Evolutionary conservation across 2,797 vertebrate species (phyloP).

Genomic region (Acipenser transmontanus): DNA sequence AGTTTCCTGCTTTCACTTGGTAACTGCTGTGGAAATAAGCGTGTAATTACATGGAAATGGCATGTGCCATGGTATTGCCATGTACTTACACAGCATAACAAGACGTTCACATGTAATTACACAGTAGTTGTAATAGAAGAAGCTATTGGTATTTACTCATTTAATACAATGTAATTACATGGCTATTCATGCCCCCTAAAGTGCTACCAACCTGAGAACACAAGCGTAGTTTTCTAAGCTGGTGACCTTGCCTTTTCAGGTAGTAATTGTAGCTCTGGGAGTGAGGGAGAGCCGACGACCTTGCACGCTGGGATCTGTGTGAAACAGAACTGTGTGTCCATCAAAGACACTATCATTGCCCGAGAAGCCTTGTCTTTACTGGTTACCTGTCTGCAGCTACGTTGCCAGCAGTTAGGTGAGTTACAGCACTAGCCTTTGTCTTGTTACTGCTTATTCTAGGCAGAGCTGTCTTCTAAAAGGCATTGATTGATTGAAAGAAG

Average conservation of each 20-base stretch:
- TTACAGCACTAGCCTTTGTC: background rate
- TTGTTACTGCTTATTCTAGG: background rate
- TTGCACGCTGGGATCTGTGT: conserved; percentile 94
- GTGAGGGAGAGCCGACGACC: conserved; percentile 84
- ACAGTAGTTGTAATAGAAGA: no score
- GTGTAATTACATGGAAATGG: no score
- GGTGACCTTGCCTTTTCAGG: conserved; percentile 51
- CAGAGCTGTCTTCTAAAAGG: background rate
- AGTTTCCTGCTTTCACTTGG: no score
- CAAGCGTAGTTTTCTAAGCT: background rate
- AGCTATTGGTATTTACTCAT: no score
- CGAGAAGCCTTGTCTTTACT: conserved; percentile 92
- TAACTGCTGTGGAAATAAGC: no score
- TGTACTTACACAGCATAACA: no score
- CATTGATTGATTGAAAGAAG: no score
- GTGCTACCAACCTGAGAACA: conserved; percentile 62
- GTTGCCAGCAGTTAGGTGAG: conserved; percentile 90
- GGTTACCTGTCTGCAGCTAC: conserved; percentile 93
- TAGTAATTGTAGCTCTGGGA: conserved; percentile 95
- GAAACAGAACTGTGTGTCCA: conserved; percentile 86
- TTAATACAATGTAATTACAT: no score
- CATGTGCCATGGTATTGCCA: conserved; percentile 32
- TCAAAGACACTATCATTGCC: conserved; percentile 92
- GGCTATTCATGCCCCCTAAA: conserved; percentile 49
- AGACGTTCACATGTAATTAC: no score